Conservation (phyloP, 2,113 vertebrate genomes). For the Bucco capensis region DNA sequence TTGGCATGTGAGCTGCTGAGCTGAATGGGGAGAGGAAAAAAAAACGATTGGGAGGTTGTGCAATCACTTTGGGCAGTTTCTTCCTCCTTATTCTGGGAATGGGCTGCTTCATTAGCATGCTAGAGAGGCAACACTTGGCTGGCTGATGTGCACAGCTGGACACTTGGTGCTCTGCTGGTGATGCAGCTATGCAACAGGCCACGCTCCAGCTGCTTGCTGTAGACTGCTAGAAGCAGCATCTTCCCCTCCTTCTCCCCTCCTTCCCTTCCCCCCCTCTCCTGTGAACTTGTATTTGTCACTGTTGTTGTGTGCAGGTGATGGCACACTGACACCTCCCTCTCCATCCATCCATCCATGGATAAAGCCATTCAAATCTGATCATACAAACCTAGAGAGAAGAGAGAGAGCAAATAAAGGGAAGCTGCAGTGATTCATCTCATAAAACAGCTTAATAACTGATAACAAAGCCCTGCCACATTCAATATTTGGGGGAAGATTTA, state of each 20-base stretch:
- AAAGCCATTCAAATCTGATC: not conserved
- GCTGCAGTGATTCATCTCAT: not conserved
- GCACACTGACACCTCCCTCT: not conserved
- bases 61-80: slow-evolving; percentile 6
- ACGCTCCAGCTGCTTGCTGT: slow-evolving; percentile 18
- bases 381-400: not conserved
- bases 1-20: not conserved
- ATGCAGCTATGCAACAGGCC: not conserved
- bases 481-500: not conserved
- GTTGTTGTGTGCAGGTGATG: not conserved
- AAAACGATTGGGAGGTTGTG: slow-evolving; percentile 10
- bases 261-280: too few relatives aligned
- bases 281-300: not conserved
- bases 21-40: slow-evolving; percentile 2
- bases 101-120: slow-evolving; percentile 29
- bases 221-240: not conserved
- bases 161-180: slow-evolving; percentile 20
- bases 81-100: slow-evolving; percentile 31
- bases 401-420: not conserved
- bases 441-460: not conserved
- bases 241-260: too few relatives aligned
- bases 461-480: not conserved
- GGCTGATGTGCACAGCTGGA: slow-evolving; percentile 41
- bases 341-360: not conserved
- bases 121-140: slow-evolving; percentile 41